Percentiles rank a stretch among this genome's conserved stretches.
These are phyloP conservation scores for Siniperca knerii DNA, from an alignment of 2,113 vertebrate genomes.

Conservation along the genomic window DNA sequence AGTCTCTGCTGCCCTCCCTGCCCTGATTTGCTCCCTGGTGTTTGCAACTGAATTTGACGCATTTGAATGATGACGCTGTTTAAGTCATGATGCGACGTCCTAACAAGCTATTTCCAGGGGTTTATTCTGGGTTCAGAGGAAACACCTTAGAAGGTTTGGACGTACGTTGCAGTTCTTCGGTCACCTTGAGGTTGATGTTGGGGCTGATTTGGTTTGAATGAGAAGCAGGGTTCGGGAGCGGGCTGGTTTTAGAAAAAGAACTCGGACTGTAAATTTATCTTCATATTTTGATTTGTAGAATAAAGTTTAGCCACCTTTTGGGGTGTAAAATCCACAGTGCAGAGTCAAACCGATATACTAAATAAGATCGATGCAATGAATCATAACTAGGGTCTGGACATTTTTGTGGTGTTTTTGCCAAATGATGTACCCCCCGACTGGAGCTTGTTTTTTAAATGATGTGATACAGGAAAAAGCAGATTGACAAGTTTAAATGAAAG, in stretches of 20 bases:
- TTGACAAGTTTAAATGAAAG: constrained; percentile 37
- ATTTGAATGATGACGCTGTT: neutral
- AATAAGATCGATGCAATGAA: neutral
- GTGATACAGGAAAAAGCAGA: neutral
- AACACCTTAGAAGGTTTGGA: neutral
- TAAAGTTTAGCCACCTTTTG: neutral
- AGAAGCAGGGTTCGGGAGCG: neutral
- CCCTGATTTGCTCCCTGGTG: neutral
- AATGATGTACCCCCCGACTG: neutral
- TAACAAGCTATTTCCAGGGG: neutral
- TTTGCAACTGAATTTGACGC: neutral
- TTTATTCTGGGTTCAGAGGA: neutral
- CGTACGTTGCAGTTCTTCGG: neutral
- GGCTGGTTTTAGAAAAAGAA: neutral
- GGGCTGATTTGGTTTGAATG: neutral
- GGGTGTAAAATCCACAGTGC: neutral
- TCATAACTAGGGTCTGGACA: neutral
- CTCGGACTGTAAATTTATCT: neutral
- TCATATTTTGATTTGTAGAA: neutral
- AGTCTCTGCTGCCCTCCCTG: neutral
- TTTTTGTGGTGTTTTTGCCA: neutral
- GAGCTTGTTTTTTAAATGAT: neutral
- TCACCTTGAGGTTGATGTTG: neutral
- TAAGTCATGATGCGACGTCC: neutral
- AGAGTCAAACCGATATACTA: neutral